Conservation (phyloP, 2,113 vertebrate genomes). For the Scopus umbretta region DNA sequence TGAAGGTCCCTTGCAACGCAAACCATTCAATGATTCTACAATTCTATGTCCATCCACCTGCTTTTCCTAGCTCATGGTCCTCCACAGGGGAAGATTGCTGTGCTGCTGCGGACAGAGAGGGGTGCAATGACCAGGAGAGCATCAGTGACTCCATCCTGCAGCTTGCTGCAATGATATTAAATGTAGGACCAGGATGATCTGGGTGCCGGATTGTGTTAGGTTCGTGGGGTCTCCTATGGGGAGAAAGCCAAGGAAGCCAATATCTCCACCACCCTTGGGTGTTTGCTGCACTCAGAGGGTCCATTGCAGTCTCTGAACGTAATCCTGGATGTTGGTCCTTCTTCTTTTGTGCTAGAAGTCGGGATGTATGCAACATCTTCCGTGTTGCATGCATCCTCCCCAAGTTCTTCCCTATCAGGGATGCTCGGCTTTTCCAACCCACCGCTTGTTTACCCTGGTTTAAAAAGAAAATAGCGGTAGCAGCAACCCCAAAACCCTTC, state of each 20-base stretch:
- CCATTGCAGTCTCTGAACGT: neutral
- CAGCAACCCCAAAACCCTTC: neutral
- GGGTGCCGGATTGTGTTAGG: neutral
- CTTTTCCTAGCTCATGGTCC: neutral
- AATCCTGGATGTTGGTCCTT: neutral
- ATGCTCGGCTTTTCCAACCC: neutral
- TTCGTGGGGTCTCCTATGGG: rapidly evolving
- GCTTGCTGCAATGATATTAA: neutral
- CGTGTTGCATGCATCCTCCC: rapidly evolving
- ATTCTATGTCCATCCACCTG: rapidly evolving
- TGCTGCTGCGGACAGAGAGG: neutral
- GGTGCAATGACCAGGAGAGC: neutral
- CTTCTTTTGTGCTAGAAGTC: neutral
- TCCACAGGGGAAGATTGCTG: neutral
- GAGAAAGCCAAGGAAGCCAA: neutral
- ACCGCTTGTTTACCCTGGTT: neutral
- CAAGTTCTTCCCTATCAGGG: neutral
- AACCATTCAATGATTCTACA: rapidly evolving
- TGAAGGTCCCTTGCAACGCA: neutral
- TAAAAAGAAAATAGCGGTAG: neutral
- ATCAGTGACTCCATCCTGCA: neutral
- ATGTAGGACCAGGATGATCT: neutral
- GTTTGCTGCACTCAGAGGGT: neutral
- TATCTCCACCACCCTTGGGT: neutral
- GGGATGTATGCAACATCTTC: too few species aligned